Conservation (phyloP, 2,888 invertebrate species). For the Synanthedon vespiformis region DNA sequence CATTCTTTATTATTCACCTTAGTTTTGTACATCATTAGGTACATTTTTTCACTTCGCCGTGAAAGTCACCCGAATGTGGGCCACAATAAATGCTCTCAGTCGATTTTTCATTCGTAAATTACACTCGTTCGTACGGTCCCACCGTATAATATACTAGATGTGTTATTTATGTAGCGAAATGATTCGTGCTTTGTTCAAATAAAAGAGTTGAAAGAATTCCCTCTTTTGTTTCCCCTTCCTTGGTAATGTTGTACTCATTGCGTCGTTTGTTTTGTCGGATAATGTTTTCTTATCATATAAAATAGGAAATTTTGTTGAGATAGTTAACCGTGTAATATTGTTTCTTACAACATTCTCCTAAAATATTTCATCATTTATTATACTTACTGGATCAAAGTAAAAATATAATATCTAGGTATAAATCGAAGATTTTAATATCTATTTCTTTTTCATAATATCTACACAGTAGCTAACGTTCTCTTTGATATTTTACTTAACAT, state of each 20-base stretch:
- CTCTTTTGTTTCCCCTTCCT: conserved; percentile 8
- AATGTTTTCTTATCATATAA: not conserved
- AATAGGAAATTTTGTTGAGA: not conserved
- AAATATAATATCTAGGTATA: no score
- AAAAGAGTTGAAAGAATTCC: conserved; percentile 16
- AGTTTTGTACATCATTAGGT: no score
- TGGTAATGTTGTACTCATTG: conserved; percentile 1
- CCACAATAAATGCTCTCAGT: conserved; percentile 13
- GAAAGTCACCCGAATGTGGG: not conserved
- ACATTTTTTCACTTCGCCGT: not conserved
- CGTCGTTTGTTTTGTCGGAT: not conserved
- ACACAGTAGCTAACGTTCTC: no score
- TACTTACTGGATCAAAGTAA: no score
- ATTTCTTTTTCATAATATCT: no score
- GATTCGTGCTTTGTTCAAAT: conserved; percentile 26
- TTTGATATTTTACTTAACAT: no score
- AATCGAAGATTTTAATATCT: no score
- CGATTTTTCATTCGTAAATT: conserved; percentile 48
- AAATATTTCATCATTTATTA: not conserved
- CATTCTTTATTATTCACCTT: no score
- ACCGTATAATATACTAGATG: conserved; percentile 21
- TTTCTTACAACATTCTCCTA: not conserved
- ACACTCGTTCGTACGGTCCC: conserved; percentile 31
- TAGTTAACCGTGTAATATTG: not conserved
- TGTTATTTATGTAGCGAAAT: conserved; percentile 32